Evolutionary conservation across 2,113 vertebrate genomes (phyloP).

Genomic region (Procavia capensis): DNA sequence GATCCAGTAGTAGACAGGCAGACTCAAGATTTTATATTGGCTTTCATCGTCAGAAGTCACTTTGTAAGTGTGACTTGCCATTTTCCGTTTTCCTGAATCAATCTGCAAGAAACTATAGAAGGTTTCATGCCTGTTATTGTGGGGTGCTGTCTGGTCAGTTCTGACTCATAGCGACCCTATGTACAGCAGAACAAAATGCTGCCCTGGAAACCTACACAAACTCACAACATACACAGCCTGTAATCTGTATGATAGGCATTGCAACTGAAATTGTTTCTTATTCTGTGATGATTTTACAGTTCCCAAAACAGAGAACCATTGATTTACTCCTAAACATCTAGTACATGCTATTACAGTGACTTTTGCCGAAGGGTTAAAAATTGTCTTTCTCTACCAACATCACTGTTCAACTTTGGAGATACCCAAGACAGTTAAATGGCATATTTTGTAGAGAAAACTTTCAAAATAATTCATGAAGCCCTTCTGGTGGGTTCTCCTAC

Average conservation of each 20-base stretch:
- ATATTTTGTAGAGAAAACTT: not conserved
- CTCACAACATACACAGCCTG: not conserved
- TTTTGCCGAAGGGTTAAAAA: not conserved
- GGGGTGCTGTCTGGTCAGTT: not conserved
- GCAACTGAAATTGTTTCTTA: not conserved
- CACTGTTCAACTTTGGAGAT: not conserved
- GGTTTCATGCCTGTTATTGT: not conserved
- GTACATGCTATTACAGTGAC: not conserved
- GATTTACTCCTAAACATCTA: not conserved
- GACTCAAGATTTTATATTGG: not conserved
- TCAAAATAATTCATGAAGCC: conserved; percentile 27
- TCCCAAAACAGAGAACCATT: not conserved
- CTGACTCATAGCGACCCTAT: not conserved
- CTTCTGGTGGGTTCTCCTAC: not conserved
- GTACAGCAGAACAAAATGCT: not conserved
- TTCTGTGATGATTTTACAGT: conserved; percentile 37
- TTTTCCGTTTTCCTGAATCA: not conserved
- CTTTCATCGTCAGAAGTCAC: not conserved
- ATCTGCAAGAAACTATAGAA: not conserved
- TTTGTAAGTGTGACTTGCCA: not conserved
- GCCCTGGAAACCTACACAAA: conserved; percentile 13
- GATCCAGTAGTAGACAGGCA: not conserved
- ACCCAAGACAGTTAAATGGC: not conserved
- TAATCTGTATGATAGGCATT: not conserved
- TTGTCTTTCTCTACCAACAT: not conserved